A percentile compares a stretch with the other conserved stretches of the same genome.
These are phyloP conservation scores for Equus quagga DNA, from an alignment of 2,113 vertebrate species.

Conservation along the genomic window DNA sequence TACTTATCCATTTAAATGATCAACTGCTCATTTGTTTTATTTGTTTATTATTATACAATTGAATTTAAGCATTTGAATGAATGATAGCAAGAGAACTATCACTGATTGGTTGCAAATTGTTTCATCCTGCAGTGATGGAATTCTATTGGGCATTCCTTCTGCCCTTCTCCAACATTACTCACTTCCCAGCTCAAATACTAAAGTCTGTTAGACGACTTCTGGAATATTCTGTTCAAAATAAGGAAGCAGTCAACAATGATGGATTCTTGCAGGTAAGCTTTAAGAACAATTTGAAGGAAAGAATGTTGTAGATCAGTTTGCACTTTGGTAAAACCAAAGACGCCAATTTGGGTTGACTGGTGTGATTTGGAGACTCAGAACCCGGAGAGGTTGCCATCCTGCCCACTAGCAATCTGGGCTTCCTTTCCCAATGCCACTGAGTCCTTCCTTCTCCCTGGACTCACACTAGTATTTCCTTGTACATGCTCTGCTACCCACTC, in stretches of 20 bases:
- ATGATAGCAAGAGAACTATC: neutral
- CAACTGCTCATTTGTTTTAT: neutral
- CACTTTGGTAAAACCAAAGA: neutral
- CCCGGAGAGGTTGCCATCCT: neutral
- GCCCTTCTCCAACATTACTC: neutral
- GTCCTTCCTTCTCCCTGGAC: neutral
- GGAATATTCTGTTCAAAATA: neutral
- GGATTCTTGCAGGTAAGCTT: neutral
- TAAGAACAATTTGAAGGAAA: neutral
- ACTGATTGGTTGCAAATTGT: neutral
- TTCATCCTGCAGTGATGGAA: neutral
- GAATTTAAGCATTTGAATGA: neutral
- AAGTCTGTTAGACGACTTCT: neutral
- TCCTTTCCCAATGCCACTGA: fast-evolving
- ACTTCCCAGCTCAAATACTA: neutral
- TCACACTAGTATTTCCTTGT: neutral
- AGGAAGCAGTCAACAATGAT: neutral
- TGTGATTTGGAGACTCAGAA: neutral
- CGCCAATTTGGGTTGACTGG: neutral
- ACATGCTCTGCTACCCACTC: neutral
- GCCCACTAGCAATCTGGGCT: fast-evolving
- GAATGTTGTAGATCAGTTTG: neutral
- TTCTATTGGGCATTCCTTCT: neutral
- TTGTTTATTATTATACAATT: neutral
- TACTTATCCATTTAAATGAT: neutral